Base-by-base conservation (phyloP, 2,113 vertebrate genomes). In the Triplophysa dalaica region DNA sequence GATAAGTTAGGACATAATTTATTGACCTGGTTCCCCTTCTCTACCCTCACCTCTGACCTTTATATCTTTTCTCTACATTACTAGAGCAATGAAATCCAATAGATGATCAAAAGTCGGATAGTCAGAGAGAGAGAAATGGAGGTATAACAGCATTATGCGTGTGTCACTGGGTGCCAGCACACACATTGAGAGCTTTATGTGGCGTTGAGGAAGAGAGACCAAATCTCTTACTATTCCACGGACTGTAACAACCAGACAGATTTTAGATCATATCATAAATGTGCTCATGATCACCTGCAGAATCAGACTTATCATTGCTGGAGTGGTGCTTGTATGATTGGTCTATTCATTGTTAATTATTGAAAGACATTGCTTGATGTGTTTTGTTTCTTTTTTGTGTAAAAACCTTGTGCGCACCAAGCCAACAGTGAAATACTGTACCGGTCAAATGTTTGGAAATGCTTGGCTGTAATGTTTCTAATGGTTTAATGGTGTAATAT, bases 121-220 rank as follows among this genome's bases (percentile, higher is more conserved):
- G 70, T 82, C 83, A 80, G 81, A 86, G 33, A 3, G 60, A 19
- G 56, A 64, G 4, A 62, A 64, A 81, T 9, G 0, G 43, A 21
- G 21, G 63, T 29, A 58, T 56, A 65, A 62, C 26, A 54, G 24
- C 14, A 70, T 70, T 29, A 41, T 38, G 54, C 3, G n/a, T 43
- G 70, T 74, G 70, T 48, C n/a, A 1, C 43, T 5, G 6, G 43
- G 77, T 68, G 70, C 50, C 38, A 54, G 54, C 41, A 83, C 66
- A 81, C 88, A 75, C 82, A 84, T 82, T 85, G 82, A 81, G 83
- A 72, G 82, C 80, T 91, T 89, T 84, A 81, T 86, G 87, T 89
- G 87, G 87, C 84, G 63, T 86, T 80, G 45, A 45, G 58, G 43
- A 68, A 29, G 69, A 64, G 70, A 68, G 43, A 21, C 19, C 43